A percentile compares a stretch with the other conserved stretches of the same genome.
Conservation (phyloP, 2,888 invertebrate species). For the Chloroclysta siterata region DNA sequence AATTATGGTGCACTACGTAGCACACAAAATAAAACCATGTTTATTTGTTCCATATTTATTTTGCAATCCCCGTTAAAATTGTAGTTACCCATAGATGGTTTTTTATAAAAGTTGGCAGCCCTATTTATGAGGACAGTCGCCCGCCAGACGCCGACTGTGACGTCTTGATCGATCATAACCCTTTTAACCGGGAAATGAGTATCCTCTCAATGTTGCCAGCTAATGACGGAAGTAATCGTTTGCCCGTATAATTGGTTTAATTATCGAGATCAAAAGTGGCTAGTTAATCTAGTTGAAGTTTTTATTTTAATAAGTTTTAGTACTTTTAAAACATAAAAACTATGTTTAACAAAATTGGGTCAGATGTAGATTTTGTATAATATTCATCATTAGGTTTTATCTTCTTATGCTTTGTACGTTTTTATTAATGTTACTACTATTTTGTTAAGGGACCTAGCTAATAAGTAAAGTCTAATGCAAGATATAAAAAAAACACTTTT, state of each 20-base stretch:
- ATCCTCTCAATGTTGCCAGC: conserved; percentile 38
- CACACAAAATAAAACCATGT: too few relatives aligned
- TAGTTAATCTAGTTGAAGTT: neutral
- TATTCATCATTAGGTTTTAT: neutral
- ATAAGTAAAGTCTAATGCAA: too few relatives aligned
- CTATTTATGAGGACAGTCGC: conserved; percentile 43
- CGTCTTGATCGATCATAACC: conserved; percentile 65
- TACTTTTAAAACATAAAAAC: neutral
- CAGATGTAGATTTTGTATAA: too few relatives aligned
- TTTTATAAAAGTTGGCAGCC: conserved; percentile 22
- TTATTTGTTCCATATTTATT: too few relatives aligned
- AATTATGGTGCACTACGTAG: too few relatives aligned
- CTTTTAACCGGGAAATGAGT: conserved; percentile 56
- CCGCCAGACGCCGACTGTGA: conserved; percentile 41
- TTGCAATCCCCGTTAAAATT: too few relatives aligned
- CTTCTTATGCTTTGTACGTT: neutral
- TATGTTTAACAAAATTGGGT: neutral
- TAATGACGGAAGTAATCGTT: conserved; percentile 31
- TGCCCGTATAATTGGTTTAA: conserved; percentile 28
- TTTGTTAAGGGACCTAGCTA: too few relatives aligned
- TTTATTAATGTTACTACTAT: too few relatives aligned
- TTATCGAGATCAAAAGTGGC: conserved; percentile 19
- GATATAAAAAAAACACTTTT: too few relatives aligned
- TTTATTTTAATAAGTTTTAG: neutral
- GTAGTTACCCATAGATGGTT: too few relatives aligned